phyloP scores from a whole-genome alignment of 1,140 invertebrate genomes.

The Galendromus occidentalis region DNA sequence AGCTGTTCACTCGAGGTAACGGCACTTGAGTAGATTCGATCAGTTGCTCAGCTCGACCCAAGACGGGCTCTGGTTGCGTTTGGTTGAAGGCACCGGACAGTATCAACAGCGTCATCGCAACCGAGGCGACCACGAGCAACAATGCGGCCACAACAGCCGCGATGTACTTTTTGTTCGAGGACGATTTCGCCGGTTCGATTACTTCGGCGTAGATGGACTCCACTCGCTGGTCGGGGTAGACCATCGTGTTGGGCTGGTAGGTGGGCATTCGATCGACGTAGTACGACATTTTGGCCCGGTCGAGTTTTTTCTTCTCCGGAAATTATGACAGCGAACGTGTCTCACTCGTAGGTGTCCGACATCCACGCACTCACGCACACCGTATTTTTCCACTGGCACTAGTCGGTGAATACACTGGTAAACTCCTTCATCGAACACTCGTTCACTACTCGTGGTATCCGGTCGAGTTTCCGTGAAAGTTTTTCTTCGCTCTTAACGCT shows the following conservation, averaged over 20 bases:
- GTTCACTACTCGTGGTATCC: no score
- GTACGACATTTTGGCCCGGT: no score
- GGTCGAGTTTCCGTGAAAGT: no score
- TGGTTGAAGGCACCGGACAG: constrained; percentile 5
- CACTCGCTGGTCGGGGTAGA: not conserved
- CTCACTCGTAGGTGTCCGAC: no score
- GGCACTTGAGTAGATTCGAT: constrained; percentile 3
- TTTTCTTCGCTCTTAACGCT: no score
- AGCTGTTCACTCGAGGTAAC: not conserved
- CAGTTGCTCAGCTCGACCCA: not conserved
- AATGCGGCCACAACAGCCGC: not conserved
- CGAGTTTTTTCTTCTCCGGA: no score
- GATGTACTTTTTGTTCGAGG: not conserved
- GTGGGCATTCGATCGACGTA: no score
- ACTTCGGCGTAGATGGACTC: constrained; percentile 8
- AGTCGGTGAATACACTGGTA: no score
- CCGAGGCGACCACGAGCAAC: not conserved
- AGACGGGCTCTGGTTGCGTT: not conserved
- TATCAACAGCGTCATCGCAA: not conserved
- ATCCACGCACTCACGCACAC: no score
- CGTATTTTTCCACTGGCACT: no score
- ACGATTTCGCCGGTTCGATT: not conserved
- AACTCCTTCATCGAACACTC: no score
- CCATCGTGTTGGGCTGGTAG: constrained; percentile 3
- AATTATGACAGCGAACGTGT: no score